Evolutionary conservation across 2,888 invertebrate species (phyloP).

Genomic region (Tipula helvola): DNA sequence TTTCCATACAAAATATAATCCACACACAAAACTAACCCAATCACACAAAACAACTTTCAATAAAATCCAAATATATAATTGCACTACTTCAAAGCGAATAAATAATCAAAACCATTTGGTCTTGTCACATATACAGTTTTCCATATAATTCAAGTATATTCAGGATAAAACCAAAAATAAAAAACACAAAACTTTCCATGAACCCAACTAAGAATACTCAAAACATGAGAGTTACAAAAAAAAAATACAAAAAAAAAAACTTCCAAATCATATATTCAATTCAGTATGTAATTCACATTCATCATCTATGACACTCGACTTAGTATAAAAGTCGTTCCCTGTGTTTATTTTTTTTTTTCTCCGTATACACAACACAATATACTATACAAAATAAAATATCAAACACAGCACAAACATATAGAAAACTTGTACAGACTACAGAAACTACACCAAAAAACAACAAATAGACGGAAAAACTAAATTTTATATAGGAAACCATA

Average conservation of each 20-base stretch:
- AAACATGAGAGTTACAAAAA: neutral
- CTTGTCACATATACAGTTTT: neutral
- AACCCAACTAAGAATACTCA: neutral
- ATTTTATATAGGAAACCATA: neutral
- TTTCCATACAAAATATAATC: no score
- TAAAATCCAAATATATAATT: no score
- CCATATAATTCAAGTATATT: neutral
- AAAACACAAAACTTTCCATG: neutral
- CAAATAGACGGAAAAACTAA: neutral
- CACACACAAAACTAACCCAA: no score
- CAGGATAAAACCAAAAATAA: neutral
- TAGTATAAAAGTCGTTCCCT: neutral
- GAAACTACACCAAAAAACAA: neutral
- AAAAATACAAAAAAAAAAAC: neutral
- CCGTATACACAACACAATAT: neutral
- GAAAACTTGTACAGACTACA: neutral
- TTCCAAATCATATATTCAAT: neutral
- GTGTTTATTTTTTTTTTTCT: neutral
- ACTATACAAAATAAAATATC: neutral
- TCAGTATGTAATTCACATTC: neutral
- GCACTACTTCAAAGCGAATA: neutral
- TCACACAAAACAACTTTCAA: no score
- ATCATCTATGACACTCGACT: slow-evolving; percentile 4
- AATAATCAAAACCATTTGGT: neutral
- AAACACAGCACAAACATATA: neutral